Percentiles rank a stretch among this genome's conserved stretches.
These are phyloP conservation scores for Crocuta crocuta DNA, from an alignment of 2,113 vertebrate genomes.

Conservation along the genomic window DNA sequence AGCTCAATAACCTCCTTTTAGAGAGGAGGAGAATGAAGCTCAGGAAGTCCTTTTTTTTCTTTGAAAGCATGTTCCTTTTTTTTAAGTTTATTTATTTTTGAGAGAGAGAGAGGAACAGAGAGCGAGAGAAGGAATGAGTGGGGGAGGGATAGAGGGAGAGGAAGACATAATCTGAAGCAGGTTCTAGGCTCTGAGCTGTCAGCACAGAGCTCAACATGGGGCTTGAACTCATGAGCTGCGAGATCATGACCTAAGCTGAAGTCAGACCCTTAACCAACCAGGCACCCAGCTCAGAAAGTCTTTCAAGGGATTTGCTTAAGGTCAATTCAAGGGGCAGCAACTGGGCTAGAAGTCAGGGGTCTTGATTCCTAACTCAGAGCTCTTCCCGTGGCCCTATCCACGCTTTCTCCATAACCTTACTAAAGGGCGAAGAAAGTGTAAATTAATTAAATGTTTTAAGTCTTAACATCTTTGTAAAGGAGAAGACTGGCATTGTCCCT, in stretches of 20 bases:
- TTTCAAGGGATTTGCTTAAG: constrained; percentile 32
- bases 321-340: background rate
- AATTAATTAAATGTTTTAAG: background rate
- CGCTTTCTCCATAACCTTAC: background rate
- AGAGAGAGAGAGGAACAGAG: no score
- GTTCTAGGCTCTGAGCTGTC: no score
- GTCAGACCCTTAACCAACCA: no score
- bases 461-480: constrained; percentile 23
- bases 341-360: background rate
- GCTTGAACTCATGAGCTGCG: no score
- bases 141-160: no score
- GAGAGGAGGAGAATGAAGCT: background rate
- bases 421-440: background rate
- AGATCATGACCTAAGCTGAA: no score
- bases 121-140: no score
- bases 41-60: background rate
- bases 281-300: background rate
- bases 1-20: background rate
- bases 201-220: no score
- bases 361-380: background rate
- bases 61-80: no score
- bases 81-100: no score
- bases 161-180: no score
- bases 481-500: background rate
- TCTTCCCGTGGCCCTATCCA: background rate